Percentiles rank a stretch among this genome's conserved stretches.
phyloP scores from a whole-genome alignment of 2,888 invertebrate genomes.

The Hemithea aestivaria region DNA sequence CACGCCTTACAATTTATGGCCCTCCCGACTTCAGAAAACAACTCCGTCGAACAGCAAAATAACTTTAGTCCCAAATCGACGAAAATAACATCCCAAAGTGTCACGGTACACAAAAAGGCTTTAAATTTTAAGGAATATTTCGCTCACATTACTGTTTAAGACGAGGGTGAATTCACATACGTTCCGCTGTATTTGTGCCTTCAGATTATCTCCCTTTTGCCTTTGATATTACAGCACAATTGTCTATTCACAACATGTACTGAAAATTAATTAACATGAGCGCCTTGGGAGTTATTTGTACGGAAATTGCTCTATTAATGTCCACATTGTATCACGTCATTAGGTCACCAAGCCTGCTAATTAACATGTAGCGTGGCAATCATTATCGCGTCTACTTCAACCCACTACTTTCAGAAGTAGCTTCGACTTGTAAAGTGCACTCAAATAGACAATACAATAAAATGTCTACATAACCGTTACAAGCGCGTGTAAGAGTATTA shows the following conservation, averaged over 20 bases:
- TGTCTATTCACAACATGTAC: slow-evolving; percentile 10
- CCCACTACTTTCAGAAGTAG: slow-evolving; percentile 7
- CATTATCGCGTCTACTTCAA: slow-evolving; percentile 9
- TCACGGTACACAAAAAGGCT: slow-evolving; percentile 11
- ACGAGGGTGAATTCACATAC: not conserved
- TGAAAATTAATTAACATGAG: slow-evolving; percentile 35
- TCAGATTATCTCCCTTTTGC: no score
- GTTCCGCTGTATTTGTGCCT: no score
- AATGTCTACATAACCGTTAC: slow-evolving; percentile 1
- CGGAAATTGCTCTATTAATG: slow-evolving; percentile 34
- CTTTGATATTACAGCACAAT: no score
- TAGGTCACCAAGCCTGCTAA: slow-evolving; percentile 21
- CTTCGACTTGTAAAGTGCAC: slow-evolving; percentile 8
- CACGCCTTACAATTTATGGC: slow-evolving; percentile 45
- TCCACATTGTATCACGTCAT: slow-evolving; percentile 26
- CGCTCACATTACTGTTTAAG: slow-evolving; percentile 16
- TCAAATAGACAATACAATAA: not conserved
- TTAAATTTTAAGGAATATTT: slow-evolving; percentile 14
- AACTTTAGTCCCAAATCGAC: slow-evolving; percentile 24
- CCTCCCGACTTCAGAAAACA: slow-evolving; percentile 43
- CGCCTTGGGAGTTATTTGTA: slow-evolving; percentile 34
- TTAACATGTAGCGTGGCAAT: slow-evolving; percentile 18
- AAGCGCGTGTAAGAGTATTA: slow-evolving; percentile 6
- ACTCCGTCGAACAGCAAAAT: slow-evolving; percentile 39
- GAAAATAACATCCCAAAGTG: slow-evolving; percentile 23